phyloP scores from a whole-genome alignment of 2,113 vertebrate genomes.

The Penelope pileata region DNA sequence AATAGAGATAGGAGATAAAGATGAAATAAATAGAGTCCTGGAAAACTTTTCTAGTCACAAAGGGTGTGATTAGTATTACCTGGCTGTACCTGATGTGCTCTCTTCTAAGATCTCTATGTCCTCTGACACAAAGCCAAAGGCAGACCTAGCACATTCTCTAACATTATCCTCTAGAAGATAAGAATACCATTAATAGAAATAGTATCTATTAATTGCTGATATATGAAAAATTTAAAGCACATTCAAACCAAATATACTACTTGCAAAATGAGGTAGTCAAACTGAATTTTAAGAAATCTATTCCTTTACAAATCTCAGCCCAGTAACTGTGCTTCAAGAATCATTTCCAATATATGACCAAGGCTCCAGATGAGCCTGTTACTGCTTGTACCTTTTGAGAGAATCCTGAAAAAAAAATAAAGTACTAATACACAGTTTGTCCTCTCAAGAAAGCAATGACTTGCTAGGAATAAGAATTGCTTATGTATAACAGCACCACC shows the following conservation, averaged over 20 bases:
- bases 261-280: neutral
- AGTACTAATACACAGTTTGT: neutral
- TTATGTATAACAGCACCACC: slow-evolving; percentile 50
- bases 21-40: neutral
- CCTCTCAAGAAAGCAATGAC: neutral
- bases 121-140: neutral
- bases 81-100: neutral
- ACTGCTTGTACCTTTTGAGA: neutral
- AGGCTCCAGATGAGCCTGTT: neutral
- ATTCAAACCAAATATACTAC: neutral
- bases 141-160: neutral
- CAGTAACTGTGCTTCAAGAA: neutral
- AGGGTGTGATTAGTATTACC: neutral
- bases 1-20: neutral
- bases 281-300: neutral
- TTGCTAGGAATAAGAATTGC: neutral
- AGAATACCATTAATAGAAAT: neutral
- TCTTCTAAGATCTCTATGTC: neutral
- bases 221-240: neutral
- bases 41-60: neutral
- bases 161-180: neutral
- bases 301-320: neutral
- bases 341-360: neutral
- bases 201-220: neutral
- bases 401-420: neutral